Evolutionary conservation across 2,888 invertebrate genomes (phyloP).

Genomic region (Saturnia japonica): DNA sequence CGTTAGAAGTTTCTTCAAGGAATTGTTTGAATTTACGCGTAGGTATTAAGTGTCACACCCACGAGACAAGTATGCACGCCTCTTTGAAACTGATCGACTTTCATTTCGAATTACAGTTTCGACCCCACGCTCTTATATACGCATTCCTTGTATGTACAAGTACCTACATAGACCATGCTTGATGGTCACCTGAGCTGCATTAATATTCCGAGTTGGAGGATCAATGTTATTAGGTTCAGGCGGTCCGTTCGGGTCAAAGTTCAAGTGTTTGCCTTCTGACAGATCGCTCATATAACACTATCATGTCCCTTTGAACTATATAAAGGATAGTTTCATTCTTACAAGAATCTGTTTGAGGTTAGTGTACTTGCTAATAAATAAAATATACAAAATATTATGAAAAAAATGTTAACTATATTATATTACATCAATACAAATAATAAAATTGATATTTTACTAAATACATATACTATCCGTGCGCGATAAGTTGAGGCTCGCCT

Average conservation of each 20-base stretch:
- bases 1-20: slow-evolving; percentile 34
- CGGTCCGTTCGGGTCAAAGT: neutral
- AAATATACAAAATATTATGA: neutral
- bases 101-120: slow-evolving; percentile 73
- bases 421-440: no score
- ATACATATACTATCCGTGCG: no score
- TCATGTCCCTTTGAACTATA: neutral
- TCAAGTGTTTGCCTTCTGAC: neutral
- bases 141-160: slow-evolving; percentile 62
- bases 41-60: slow-evolving; percentile 62
- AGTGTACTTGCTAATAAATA: neutral
- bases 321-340: neutral
- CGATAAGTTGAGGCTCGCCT: no score
- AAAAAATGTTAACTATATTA: slow-evolving; percentile 1
- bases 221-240: neutral
- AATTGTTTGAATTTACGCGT: slow-evolving; percentile 55
- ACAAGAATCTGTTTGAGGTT: neutral
- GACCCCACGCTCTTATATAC: slow-evolving; percentile 56
- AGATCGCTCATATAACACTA: neutral
- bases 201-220: slow-evolving; percentile 39
- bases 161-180: slow-evolving; percentile 40
- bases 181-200: slow-evolving; percentile 54
- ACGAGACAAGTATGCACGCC: slow-evolving; percentile 68
- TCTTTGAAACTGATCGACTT: slow-evolving; percentile 70
- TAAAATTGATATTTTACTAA: no score